Percentiles rank a stretch among this genome's conserved stretches.
Conservation (phyloP, 2,797 vertebrate species). For the Ptychadena robeensis region DNA sequence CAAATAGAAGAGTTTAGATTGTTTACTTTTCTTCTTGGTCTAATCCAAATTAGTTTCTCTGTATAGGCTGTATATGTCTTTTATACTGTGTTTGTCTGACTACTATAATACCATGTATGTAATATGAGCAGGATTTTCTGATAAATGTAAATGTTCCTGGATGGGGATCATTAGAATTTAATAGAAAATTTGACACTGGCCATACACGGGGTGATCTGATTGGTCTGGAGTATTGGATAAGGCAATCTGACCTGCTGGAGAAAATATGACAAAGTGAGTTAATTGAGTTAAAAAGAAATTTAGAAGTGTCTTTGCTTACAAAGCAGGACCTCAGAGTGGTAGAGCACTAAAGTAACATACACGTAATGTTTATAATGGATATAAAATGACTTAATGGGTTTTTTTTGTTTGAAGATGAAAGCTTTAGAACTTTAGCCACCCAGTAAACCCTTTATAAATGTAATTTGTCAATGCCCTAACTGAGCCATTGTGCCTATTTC, state of each 20-base stretch:
- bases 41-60: neutral
- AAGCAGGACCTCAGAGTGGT: no score
- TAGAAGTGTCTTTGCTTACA: neutral
- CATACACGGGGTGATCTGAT: neutral
- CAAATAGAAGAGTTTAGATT: neutral
- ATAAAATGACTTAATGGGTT: no score
- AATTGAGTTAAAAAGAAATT: neutral
- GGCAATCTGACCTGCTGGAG: neutral
- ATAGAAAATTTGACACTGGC: neutral
- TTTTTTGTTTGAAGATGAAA: no score
- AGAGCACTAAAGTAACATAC: no score
- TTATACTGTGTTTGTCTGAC: conserved; percentile 14
- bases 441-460: no score
- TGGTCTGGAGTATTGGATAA: neutral
- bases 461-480: no score
- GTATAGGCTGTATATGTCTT: conserved; percentile 6
- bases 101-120: conserved; percentile 7
- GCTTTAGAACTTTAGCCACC: no score
- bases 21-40: conserved; percentile 29
- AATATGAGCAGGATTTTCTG: neutral
- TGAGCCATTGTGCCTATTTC: no score
- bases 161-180: neutral
- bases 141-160: neutral
- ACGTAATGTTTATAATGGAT: no score
- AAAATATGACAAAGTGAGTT: neutral